Base-by-base conservation (phyloP, 1,140 invertebrate genomes). In the Zaprionus camerounensis region DNA sequence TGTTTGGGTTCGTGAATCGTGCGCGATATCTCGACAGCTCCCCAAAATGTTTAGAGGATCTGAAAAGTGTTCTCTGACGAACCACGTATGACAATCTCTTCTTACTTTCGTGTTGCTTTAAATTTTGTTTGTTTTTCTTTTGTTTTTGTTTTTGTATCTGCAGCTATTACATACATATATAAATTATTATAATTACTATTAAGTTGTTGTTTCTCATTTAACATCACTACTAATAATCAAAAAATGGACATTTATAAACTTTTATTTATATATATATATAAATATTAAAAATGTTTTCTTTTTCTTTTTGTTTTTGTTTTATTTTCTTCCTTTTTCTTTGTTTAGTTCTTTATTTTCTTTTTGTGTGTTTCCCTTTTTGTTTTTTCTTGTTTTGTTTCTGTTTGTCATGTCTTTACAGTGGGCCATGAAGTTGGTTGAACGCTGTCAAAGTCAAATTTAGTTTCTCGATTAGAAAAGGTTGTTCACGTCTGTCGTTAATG, bases 211-310 rank as follows among this genome's bases (percentile, higher is more conserved):
- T 74, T 66, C 57, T 70, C 44, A 63, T 78, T 76, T 85, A 88
- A 88, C 85, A 90, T 88, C 85, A 88, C 85, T 88, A 88, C 85
- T 88, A 88, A 88, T 88, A 88, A 88, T 88, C 81, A 88, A 88
- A 88, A 88, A 88, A 88, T 88, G 85, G 85, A 88, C 85, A 88
- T 88, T 88, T 88, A 88, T 88, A 88, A 88, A 90, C 84, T 78
- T 88, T 90, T 81, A 78, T 81, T 78, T 78, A 78, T 61, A 80
- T 77, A 82, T 84, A 67, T 68, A 68, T 77, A 73, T 73, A 74
- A 74, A 62, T 82, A 78, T 84, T 84, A 84, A 84, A 84, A 84
- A 84, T 84, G 71, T 72, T 71, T 69, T 53, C 63, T 53, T 78
- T 77, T 34, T 49, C 17, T 34, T 71, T 24, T 31, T 53, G 34